phyloP scores from a whole-genome alignment of 2,888 invertebrate species.

The Ectemnius continuus region DNA sequence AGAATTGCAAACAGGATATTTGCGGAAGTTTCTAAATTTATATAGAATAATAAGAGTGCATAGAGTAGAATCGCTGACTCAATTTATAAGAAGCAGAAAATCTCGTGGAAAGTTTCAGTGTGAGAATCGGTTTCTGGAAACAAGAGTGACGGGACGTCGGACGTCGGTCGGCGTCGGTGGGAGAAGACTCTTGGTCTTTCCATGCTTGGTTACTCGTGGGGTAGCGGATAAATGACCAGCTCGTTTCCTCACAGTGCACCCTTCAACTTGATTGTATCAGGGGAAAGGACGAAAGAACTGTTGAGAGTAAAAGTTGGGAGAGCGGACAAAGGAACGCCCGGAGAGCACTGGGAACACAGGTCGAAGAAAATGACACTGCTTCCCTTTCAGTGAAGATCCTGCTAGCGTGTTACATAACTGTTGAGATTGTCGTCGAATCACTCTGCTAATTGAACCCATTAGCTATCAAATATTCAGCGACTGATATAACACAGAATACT shows the following conservation, averaged over 20 bases:
- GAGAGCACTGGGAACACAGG: conserved; percentile 43
- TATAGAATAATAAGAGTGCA: too few relatives aligned
- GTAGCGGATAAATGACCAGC: conserved; percentile 63
- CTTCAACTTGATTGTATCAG: conserved; percentile 62
- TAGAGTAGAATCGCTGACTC: conserved; percentile 23
- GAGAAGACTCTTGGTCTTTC: conserved; percentile 59
- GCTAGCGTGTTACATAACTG: conserved; percentile 23
- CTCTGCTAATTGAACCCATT: too few relatives aligned
- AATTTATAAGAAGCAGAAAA: conserved; percentile 11
- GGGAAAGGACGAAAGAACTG: conserved; percentile 47
- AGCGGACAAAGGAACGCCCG: conserved; percentile 56
- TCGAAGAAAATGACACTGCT: conserved; percentile 42
- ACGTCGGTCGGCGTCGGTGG: conserved; percentile 38
- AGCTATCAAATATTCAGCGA: too few relatives aligned
- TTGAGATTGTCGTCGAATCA: conserved; percentile 7
- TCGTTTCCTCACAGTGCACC: conserved; percentile 55
- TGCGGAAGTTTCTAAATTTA: too few relatives aligned
- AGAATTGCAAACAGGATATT: too few relatives aligned
- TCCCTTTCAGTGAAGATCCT: conserved; percentile 41
- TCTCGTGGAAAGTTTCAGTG: not conserved
- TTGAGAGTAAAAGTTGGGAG: conserved; percentile 41
- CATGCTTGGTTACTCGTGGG: conserved; percentile 58
- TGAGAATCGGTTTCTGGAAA: conserved; percentile 33
- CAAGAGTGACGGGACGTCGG: conserved; percentile 34
- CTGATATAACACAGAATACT: too few relatives aligned